Conservation (phyloP, 92 coral and sea anemone genomes). For the Ricordea florida region DNA sequence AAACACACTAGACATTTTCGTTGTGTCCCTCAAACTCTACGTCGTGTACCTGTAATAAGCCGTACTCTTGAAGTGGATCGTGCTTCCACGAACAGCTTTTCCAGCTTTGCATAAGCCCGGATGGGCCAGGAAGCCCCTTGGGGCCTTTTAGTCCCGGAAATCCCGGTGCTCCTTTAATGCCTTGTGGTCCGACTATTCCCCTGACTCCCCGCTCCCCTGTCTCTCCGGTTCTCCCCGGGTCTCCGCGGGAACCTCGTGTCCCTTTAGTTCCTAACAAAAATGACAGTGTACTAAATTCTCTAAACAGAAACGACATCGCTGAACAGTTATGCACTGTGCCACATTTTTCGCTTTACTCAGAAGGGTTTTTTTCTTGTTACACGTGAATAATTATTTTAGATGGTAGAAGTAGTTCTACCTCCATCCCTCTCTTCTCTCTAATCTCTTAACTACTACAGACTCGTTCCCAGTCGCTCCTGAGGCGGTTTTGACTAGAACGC, state of each 20-base stretch:
- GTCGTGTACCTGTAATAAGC: slow-evolving; percentile 54
- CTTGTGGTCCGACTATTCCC: slow-evolving; percentile 41
- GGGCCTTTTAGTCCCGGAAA: slow-evolving; percentile 67
- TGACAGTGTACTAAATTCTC: too few relatives aligned
- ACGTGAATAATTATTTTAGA: too few relatives aligned
- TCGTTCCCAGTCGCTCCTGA: too few relatives aligned
- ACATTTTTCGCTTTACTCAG: too few relatives aligned
- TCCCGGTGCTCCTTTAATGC: slow-evolving; percentile 59
- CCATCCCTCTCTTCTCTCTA: too few relatives aligned
- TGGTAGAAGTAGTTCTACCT: too few relatives aligned
- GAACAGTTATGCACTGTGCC: too few relatives aligned
- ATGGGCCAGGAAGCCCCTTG: slow-evolving; percentile 63
- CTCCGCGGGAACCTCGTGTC: slow-evolving; percentile 37
- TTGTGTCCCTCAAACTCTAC: background rate
- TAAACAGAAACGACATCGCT: background rate
- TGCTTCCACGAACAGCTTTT: slow-evolving; percentile 71
- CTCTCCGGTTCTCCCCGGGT: slow-evolving; percentile 34
- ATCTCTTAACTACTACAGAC: too few relatives aligned
- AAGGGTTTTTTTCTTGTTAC: too few relatives aligned
- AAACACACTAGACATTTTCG: too few relatives aligned
- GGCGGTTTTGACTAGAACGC: too few relatives aligned
- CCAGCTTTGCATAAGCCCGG: slow-evolving; percentile 43
- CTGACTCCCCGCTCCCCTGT: slow-evolving; percentile 50
- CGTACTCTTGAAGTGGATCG: slow-evolving; percentile 69
- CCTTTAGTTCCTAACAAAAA: slow-evolving; percentile 34